Base-by-base conservation (phyloP, 1,140 invertebrate species). In the Aradophagus sp. region DNA sequence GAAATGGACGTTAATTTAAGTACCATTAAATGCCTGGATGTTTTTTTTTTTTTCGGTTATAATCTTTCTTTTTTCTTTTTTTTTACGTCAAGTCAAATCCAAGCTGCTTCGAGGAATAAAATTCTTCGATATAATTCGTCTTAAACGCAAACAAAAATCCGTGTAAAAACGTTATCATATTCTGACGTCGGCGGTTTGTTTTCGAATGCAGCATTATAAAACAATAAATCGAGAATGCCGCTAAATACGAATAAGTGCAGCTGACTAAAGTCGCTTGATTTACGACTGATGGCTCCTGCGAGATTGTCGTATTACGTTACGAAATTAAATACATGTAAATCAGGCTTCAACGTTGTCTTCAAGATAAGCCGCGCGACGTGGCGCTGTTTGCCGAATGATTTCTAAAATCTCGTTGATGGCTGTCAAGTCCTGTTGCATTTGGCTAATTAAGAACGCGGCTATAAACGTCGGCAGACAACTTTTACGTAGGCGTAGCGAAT, bases 261-360 rank as follows among this genome's bases (percentile, higher is more conserved):
- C 27, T 53, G 39, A 36, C 63, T 66, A 66, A 66, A 65, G 50
- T 62, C 61, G 45, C 11, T 56, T 73, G 56, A 73, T 73, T 73
- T 73, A 73, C 34, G 45, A 62, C 56, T 63, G 52, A 63, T 73
- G 58, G 62, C 69, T 73, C 62, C 62, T 50, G 69, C 62, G 19
- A 56, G 53, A 73, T 67, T 56, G 35, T 62, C 36, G 42, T 35
- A 27, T 29, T 27, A 12, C 27, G 56, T 74, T 59, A 59, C 19
- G 48, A 68, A 80, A 80, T 75, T 55, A 76, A 80, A 75, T 80
- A 77, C 73, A 80, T 78, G 82, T 84, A 85, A 84, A 85, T 84
- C 80, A 85, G 77, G 71, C 79, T 79, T 76, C 76, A 80, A 73
- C 69, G 61, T 74, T 73, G 70, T 74, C 65, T 76, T 62, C 73